phyloP scores from a whole-genome alignment of 1,140 invertebrate genomes.

The Drosophila punjabiensis region DNA sequence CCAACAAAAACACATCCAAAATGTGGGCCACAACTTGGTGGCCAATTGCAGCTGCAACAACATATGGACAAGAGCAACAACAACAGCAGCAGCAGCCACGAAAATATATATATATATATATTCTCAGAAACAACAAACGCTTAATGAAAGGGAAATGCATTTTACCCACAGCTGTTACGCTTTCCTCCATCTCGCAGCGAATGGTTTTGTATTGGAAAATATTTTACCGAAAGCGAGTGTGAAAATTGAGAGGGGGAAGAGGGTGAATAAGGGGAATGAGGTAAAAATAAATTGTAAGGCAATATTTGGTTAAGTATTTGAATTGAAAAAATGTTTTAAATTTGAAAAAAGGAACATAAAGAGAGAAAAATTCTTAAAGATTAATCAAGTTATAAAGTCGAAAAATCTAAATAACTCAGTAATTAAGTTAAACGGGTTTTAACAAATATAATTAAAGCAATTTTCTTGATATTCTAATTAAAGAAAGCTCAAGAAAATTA shows the following conservation, averaged over 20 bases:
- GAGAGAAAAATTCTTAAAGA: background rate
- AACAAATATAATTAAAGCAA: too few relatives aligned
- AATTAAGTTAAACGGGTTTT: background rate
- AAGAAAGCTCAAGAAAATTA: background rate
- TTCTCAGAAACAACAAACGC: conserved; percentile 33
- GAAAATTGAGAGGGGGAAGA: conserved; percentile 4
- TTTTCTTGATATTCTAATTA: background rate
- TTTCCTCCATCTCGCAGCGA: background rate
- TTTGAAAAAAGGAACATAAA: background rate
- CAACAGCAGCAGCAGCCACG: conserved; percentile 6
- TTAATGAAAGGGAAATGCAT: conserved; percentile 43
- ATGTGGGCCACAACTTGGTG: conserved; percentile 59
- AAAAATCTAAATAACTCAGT: background rate
- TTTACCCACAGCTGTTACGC: conserved; percentile 8
- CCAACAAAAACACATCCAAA: conserved; percentile 25
- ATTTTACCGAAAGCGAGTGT: conserved; percentile 15
- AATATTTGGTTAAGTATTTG: background rate
- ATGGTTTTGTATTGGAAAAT: conserved; percentile 7
- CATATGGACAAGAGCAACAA: conserved; percentile 15
- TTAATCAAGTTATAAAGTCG: background rate
- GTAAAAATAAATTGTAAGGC: background rate
- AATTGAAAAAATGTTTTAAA: background rate
- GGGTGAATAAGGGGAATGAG: background rate
- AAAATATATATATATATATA: conserved; percentile 5
- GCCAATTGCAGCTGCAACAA: conserved; percentile 46